These are phyloP conservation scores for Mirounga angustirostris DNA, from an alignment of 2,113 vertebrate genomes.

Conservation along the genomic window DNA sequence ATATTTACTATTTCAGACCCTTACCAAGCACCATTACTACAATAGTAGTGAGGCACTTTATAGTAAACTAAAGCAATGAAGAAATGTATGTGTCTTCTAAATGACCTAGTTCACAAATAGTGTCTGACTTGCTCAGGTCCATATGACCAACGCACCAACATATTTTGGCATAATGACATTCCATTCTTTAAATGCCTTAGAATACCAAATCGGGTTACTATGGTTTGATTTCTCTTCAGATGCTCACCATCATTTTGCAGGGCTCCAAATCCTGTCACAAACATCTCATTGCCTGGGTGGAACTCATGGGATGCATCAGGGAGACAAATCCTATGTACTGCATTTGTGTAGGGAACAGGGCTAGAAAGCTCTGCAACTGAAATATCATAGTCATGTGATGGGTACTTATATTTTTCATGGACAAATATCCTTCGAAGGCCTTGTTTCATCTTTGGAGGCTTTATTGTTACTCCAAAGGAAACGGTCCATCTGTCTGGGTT, in stretches of 20 bases:
- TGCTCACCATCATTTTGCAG: slow-evolving; percentile 72
- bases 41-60: not conserved
- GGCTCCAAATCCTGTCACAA: slow-evolving; percentile 92
- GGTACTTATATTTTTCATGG: slow-evolving; percentile 88
- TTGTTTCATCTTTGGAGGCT: slow-evolving; percentile 75
- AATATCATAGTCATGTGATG: slow-evolving; percentile 90
- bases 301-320: slow-evolving; percentile 87
- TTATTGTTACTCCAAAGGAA: slow-evolving; percentile 87
- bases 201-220: not conserved
- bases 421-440: slow-evolving; percentile 87
- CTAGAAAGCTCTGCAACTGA: slow-evolving; percentile 90
- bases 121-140: not conserved
- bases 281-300: slow-evolving; percentile 76
- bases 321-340: slow-evolving; percentile 90
- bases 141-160: not conserved
- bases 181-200: not conserved
- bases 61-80: not conserved
- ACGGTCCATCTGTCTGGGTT: slow-evolving; percentile 87
- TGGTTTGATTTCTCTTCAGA: not conserved
- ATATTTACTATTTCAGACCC: not conserved
- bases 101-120: not conserved
- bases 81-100: not conserved
- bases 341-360: slow-evolving; percentile 84
- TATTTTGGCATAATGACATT: not conserved
- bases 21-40: not conserved